These are phyloP conservation scores for Acrocera orbiculus DNA, from an alignment of 2,888 invertebrate genomes.

Conservation along the genomic window DNA sequence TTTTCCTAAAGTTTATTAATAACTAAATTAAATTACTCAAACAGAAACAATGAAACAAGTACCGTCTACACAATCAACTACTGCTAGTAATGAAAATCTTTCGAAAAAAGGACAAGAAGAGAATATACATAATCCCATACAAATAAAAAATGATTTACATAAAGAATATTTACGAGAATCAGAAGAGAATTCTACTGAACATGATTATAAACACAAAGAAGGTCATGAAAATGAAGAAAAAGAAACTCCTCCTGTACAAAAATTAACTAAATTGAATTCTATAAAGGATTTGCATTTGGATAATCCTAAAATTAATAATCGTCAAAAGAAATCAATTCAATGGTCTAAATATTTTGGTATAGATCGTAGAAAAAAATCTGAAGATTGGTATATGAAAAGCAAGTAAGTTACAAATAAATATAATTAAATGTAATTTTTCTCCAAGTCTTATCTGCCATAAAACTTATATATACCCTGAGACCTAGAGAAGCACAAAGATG, in stretches of 20 bases:
- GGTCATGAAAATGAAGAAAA: no score
- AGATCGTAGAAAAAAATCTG: conserved; percentile 55
- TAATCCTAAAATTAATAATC: no score
- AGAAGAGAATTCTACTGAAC: conserved; percentile 14
- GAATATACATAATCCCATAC: not conserved
- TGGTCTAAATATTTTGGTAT: conserved; percentile 80
- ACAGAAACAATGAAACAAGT: not conserved
- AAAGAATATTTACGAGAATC: no score
- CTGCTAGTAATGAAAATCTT: not conserved
- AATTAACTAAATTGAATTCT: no score
- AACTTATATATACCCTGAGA: no score
- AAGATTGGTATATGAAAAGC: conserved; percentile 21
- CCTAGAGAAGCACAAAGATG: no score
- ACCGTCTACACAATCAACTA: not conserved
- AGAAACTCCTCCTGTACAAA: no score
- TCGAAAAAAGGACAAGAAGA: conserved; percentile 1
- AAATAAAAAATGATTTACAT: not conserved
- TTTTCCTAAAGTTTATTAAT: not conserved
- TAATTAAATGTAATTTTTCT: not conserved
- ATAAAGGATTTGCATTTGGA: no score
- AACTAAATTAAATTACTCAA: not conserved
- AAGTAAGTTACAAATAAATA: not conserved
- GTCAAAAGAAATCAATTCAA: conserved; percentile 60
- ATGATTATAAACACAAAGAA: conserved; percentile 22
- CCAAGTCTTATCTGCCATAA: not conserved